A percentile compares a stretch with the other conserved stretches of the same genome.
phyloP scores from a whole-genome alignment of 2,113 vertebrate species.

The Gopherus evgoodei region DNA sequence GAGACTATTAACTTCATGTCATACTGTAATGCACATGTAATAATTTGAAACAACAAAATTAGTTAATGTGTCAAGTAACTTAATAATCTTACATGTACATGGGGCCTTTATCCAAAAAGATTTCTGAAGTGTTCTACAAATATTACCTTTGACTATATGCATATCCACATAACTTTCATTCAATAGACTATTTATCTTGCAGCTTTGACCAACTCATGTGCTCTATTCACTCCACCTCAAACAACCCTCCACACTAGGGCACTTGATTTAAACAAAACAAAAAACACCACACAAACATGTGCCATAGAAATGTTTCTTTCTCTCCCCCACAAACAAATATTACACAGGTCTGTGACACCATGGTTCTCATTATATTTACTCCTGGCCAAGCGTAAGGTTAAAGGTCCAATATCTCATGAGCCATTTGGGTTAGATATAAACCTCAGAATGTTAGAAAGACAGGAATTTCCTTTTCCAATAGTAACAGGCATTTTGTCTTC shows the following conservation, averaged over 20 bases:
- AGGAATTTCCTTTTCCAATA: too few species aligned
- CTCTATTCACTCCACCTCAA: neutral
- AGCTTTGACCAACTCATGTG: neutral
- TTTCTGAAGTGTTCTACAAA: neutral
- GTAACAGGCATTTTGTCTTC: too few species aligned
- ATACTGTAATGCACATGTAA: neutral
- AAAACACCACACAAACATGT: neutral
- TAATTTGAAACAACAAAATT: neutral
- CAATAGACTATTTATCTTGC: neutral
- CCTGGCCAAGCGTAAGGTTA: too few species aligned
- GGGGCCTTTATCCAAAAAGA: neutral
- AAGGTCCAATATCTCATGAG: too few species aligned
- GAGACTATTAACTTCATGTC: neutral
- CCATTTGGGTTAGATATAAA: too few species aligned
- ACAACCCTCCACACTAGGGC: neutral
- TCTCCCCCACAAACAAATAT: too few species aligned
- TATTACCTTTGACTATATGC: neutral
- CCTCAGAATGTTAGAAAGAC: too few species aligned
- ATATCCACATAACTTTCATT: neutral
- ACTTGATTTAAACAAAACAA: neutral
- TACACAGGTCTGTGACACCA: too few species aligned
- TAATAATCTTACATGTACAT: neutral
- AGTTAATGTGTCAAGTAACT: neutral
- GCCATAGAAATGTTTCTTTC: too few species aligned
- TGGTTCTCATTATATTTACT: too few species aligned